Base-by-base conservation (phyloP, 1,140 invertebrate species). In the Dufourea novaeangliae region DNA sequence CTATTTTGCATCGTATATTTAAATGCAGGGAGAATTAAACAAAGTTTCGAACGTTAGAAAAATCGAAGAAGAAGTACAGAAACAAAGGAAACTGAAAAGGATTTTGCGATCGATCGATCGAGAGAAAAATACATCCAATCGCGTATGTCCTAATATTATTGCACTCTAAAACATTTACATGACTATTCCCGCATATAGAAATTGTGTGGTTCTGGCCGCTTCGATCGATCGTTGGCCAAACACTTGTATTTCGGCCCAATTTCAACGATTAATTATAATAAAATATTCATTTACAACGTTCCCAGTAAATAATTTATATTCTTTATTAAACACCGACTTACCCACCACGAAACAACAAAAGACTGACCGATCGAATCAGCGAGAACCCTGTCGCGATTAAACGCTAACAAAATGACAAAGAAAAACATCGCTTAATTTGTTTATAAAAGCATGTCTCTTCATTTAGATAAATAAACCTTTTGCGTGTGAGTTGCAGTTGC, bases 11-110 rank as follows among this genome's bases (percentile, higher is more conserved):
- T 34, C 39, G 61, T 64, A 46, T 56, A 71, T 67, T 72, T 78
- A 86, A 84, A 86, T 82, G 79, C 59, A 84, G 64, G 54, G 77
- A 69, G 68, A n/a, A 61, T 69, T 39, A 62, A 68, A 46, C 66
- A 75, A 85, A 61, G 56, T 46, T 78, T 64, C 34, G 44, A 57
- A 70, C 20, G 44, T 32, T 50, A 61, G 39, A 41, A 64, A 34
- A 73, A 32, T 0, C 62, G 37, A 56, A 70, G 7, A 61, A 17
- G 44, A 17, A 20, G 79, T 17, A 52, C 25, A 50, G 39, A 57
- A 61, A 71, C 56, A 22, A 63, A 74, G 25, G 39, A 37, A 78
- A 67, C 72, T 50, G 2, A 59, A 77, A 83, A 25, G 22, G 46
- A 67, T 25, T 32, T 63, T n/a, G 14, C 69, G 34, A 54, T 72